These are phyloP conservation scores for Ophioninae sp. DNA, from an alignment of 2,888 invertebrate species.

Conservation along the genomic window DNA sequence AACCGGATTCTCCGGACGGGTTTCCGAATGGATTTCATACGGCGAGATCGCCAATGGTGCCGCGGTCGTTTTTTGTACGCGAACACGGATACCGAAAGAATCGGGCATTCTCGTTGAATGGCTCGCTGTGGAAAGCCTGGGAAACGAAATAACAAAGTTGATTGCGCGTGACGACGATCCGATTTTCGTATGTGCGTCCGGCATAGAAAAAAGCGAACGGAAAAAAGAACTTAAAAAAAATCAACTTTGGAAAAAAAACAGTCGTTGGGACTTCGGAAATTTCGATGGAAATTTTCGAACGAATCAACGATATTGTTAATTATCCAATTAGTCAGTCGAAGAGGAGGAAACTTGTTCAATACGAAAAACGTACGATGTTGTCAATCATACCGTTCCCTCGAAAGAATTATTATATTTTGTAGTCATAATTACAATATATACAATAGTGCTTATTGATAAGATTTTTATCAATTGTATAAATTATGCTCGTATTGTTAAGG, in stretches of 20 bases:
- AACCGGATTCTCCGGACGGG: slow-evolving; percentile 44
- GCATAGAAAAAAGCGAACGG: background rate
- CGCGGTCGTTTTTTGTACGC: background rate
- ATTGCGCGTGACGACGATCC: background rate
- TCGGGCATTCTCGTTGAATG: background rate
- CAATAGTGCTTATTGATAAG: too few relatives aligned
- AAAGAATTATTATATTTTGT: too few relatives aligned
- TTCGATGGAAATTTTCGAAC: background rate
- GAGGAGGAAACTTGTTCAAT: background rate
- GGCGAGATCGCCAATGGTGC: slow-evolving; percentile 25
- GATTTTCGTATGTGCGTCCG: slow-evolving; percentile 8
- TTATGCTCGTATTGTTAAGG: too few relatives aligned
- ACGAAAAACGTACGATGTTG: too few relatives aligned
- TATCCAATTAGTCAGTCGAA: background rate
- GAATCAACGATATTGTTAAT: background rate
- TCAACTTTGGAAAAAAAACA: background rate
- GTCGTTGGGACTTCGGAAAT: background rate
- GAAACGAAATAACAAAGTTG: background rate
- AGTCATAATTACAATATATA: too few relatives aligned
- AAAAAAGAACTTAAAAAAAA: background rate
- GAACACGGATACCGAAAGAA: background rate
- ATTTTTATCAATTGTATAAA: too few relatives aligned
- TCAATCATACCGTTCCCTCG: too few relatives aligned
- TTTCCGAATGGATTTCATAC: slow-evolving; percentile 29
- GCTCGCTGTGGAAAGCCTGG: background rate